Conservation (phyloP, 2,888 invertebrate genomes). For the Protodeltote pygarga region DNA sequence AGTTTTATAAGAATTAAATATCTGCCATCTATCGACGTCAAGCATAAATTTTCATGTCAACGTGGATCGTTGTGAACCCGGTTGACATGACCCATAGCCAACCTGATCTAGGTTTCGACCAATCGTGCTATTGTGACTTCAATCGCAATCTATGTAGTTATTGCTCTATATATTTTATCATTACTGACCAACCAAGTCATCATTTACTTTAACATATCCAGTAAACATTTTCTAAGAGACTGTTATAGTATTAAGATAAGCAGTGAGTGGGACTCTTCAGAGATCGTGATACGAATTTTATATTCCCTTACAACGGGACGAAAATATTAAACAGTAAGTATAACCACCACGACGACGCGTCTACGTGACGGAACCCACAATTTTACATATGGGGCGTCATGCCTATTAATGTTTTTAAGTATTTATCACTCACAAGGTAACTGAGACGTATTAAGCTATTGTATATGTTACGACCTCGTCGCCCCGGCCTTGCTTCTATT, state of each 20-base stretch:
- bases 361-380: slow-evolving; percentile 15
- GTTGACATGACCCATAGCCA: too few species aligned
- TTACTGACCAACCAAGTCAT: slow-evolving; percentile 20
- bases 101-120: too few species aligned
- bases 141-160: too few species aligned
- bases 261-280: slow-evolving; percentile 45
- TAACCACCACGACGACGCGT: slow-evolving; percentile 16
- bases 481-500: slow-evolving; percentile 76
- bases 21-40: too few species aligned
- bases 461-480: slow-evolving; percentile 55
- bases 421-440: slow-evolving; percentile 29
- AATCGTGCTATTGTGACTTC: too few species aligned
- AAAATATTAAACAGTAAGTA: slow-evolving; percentile 52
- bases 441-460: slow-evolving; percentile 47
- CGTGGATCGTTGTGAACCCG: too few species aligned
- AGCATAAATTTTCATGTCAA: too few species aligned
- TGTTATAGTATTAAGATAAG: slow-evolving; percentile 61
- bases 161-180: slow-evolving; percentile 8
- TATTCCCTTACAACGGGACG: slow-evolving; percentile 43
- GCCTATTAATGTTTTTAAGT: slow-evolving; percentile 26
- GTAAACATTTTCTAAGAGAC: slow-evolving; percentile 56
- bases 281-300: slow-evolving; percentile 58
- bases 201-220: slow-evolving; percentile 49
- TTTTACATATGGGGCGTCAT: slow-evolving; percentile 27
- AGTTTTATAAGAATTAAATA: too few species aligned